phyloP scores from a whole-genome alignment of 2,113 vertebrate genomes.

The Coptodon rendalli region DNA sequence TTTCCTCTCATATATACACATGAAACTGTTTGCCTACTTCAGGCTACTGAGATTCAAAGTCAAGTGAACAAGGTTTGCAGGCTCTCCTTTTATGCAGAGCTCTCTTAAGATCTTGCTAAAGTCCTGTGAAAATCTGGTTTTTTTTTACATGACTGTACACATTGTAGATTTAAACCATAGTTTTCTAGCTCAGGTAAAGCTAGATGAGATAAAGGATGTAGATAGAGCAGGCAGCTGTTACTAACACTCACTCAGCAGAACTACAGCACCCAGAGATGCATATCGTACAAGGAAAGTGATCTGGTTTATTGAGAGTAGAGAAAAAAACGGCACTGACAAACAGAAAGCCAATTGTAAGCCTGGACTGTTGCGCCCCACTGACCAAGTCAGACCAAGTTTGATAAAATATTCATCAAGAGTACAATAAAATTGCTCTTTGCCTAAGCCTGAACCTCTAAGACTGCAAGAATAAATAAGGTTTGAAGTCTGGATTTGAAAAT shows the following conservation, averaged over 20 bases:
- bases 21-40: not conserved
- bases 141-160: not conserved
- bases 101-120: too few relatives aligned
- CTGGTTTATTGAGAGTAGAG: not conserved
- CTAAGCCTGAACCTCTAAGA: not conserved
- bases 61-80: too few relatives aligned
- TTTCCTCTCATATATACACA: not conserved
- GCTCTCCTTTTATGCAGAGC: too few relatives aligned
- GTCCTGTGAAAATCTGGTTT: not conserved
- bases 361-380: not conserved
- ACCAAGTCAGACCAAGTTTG: not conserved
- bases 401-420: not conserved
- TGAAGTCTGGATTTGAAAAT: slow-evolving; percentile 12
- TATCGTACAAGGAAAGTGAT: not conserved
- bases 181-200: not conserved
- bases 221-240: too few relatives aligned
- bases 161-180: not conserved
- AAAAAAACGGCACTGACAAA: not conserved
- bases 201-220: not conserved
- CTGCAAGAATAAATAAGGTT: not conserved
- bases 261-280: not conserved
- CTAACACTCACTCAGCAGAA: not conserved
- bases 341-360: not conserved
- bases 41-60: not conserved
- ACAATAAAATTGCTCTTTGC: not conserved